Base-by-base conservation (phyloP, 2,797 vertebrate species). In the Chrosomus eos region DNA sequence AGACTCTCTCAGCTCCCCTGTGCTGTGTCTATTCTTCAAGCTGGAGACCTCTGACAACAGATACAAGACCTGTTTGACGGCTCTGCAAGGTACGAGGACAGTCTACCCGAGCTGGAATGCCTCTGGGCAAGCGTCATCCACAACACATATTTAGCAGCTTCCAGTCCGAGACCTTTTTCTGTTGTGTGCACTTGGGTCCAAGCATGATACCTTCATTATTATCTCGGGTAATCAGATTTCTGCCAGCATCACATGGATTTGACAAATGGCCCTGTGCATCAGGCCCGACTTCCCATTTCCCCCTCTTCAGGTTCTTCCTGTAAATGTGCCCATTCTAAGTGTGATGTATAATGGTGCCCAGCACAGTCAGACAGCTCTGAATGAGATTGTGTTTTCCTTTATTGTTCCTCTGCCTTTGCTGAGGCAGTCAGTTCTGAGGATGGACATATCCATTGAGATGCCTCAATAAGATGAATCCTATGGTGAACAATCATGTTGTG, bases 231-330 rank as follows among this genome's bases (percentile, higher is more conserved):
- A 89, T 89, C 87, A 70, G 86, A 89, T 89, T 82, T 81, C 72
- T 74, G 58, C 75, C 55, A 86, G 88, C 88, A 84, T 82, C 87
- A 82, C 53, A 51, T 36, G 73, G 74, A 84, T 87, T 84, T 90
- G 87, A 89, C 84, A 89, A 90, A 90, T 89, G 88, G 68, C 53
- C 72, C 76, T 45, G 71, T 82, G 84, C 86, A 89, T 89, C 85
- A 87, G 67, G 70, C 58, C 51, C 33, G 87, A 87, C 85, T 88
- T 82, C 76, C 85, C 74, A 89, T 90, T 87, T 90, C 87, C 85
- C 85, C 76, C 84, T 82, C 70, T 86, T 84, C 87, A 83, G 64
- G 81, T 78, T 81, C 71, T 87, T 88, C 86, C 87, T 86, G 82
- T 89, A 88, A 88, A 86, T 84, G 76, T 79, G 70, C 76, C 80